phyloP scores from a whole-genome alignment of 1,140 invertebrate species.

The Thrips palmi region DNA sequence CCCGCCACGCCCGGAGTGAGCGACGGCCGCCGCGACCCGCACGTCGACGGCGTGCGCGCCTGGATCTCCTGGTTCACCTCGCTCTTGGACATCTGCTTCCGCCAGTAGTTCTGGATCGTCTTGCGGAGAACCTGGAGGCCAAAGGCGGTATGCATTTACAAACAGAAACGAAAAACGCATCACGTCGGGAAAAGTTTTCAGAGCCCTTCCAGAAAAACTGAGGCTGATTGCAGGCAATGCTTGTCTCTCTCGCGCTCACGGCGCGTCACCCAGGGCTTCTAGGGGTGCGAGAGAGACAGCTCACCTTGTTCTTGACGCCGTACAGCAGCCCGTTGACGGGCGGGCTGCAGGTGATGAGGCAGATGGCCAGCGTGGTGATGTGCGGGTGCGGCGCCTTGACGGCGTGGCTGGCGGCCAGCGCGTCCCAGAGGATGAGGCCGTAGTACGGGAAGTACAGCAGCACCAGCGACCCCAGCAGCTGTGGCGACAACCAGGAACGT shows the following conservation, averaged over 20 bases:
- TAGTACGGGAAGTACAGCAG: slow-evolving; percentile 57
- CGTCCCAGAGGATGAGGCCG: slow-evolving; percentile 46
- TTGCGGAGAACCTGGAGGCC: slow-evolving; percentile 41
- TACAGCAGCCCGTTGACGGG: slow-evolving; percentile 56
- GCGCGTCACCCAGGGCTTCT: too few species aligned
- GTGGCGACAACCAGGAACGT: slow-evolving; percentile 41
- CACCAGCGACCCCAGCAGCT: slow-evolving; percentile 46
- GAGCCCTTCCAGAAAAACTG: too few species aligned
- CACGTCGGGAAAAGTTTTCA: too few species aligned
- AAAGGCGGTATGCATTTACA: too few species aligned
- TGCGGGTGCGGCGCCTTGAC: slow-evolving; percentile 22
- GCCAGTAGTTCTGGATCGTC: slow-evolving; percentile 56
- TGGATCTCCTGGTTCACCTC: slow-evolving; percentile 55
- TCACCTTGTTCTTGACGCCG: slow-evolving; percentile 49
- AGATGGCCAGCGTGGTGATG: slow-evolving; percentile 32
- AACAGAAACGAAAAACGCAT: too few species aligned
- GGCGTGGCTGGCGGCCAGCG: slow-evolving; percentile 22
- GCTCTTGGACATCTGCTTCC: slow-evolving; percentile 60
- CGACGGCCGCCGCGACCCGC: slow-evolving; percentile 50
- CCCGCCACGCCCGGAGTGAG: slow-evolving; percentile 27
- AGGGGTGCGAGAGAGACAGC: too few species aligned
- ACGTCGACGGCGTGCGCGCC: slow-evolving; percentile 53
- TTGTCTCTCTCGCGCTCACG: too few species aligned
- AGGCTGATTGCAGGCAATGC: slow-evolving; percentile 8
- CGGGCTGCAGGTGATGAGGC: slow-evolving; percentile 43